Evolutionary conservation across 2,797 vertebrate genomes (phyloP).

Genomic region (Neomorphus geoffroyi): DNA sequence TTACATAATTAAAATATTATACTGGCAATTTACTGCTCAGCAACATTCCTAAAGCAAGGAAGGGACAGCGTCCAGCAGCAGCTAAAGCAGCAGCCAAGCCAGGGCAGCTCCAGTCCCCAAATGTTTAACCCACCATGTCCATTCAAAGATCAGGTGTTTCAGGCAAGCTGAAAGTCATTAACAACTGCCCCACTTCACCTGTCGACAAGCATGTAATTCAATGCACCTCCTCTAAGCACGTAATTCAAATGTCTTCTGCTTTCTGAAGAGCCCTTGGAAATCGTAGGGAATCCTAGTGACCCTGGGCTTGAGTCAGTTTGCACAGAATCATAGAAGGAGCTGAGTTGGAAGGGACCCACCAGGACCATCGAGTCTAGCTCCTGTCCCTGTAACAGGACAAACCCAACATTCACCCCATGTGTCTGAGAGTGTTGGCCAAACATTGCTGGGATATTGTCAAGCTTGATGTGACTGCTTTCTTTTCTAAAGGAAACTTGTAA

Average conservation of each 20-base stretch:
- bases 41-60: neutral
- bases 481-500: neutral
- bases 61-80: neutral
- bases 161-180: neutral
- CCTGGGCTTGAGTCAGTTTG: neutral
- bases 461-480: too few species aligned
- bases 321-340: too few species aligned
- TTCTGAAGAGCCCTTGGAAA: neutral
- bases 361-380: too few species aligned
- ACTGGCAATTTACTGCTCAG: neutral
- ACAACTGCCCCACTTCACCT: neutral
- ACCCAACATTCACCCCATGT: too few species aligned
- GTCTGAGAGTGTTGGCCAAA: too few species aligned
- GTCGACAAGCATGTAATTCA: neutral
- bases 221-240: too few species aligned
- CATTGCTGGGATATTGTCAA: too few species aligned
- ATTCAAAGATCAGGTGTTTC: neutral
- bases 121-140: neutral
- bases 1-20: neutral
- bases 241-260: neutral
- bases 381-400: too few species aligned
- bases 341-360: too few species aligned
- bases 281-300: neutral
- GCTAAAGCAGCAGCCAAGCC: neutral
- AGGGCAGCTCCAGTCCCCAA: neutral